phyloP scores from a whole-genome alignment of 1,140 invertebrate genomes.

The Cydia splendana region DNA sequence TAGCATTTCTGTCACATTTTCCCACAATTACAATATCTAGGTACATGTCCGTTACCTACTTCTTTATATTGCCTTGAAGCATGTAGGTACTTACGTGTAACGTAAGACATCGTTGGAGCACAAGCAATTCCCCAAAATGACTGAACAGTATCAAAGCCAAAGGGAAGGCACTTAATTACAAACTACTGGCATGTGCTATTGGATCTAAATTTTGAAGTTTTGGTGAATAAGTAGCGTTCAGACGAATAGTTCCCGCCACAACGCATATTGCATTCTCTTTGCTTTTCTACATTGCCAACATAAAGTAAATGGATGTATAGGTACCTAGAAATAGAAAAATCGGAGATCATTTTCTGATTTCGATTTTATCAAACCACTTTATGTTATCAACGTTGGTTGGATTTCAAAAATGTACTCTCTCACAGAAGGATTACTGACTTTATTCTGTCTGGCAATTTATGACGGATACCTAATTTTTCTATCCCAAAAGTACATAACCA shows the following conservation, averaged over 20 bases:
- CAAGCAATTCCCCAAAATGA: slow-evolving; percentile 11
- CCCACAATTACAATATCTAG: too few species aligned
- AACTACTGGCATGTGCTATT: slow-evolving; percentile 32
- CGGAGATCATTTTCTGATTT: too few species aligned
- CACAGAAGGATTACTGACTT: not conserved
- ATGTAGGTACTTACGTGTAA: not conserved
- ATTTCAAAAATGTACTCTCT: not conserved
- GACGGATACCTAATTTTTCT: not conserved
- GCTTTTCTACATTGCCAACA: not conserved
- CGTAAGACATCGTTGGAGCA: slow-evolving; percentile 6
- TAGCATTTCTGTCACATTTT: too few species aligned
- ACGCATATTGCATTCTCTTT: slow-evolving; percentile 1
- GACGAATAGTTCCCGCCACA: not conserved
- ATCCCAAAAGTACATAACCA: not conserved
- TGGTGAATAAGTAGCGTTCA: not conserved
- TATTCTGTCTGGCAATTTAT: not conserved
- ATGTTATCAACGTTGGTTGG: not conserved
- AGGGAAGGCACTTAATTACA: slow-evolving; percentile 26
- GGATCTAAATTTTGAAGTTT: slow-evolving; percentile 22
- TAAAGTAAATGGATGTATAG: not conserved
- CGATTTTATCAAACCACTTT: not conserved
- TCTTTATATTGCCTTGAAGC: too few species aligned
- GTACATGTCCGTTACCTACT: too few species aligned
- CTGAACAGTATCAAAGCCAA: slow-evolving; percentile 28
- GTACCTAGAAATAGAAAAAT: not conserved